phyloP scores from a whole-genome alignment of 2,797 vertebrate species.

The Percopsis omiscomaycus region DNA sequence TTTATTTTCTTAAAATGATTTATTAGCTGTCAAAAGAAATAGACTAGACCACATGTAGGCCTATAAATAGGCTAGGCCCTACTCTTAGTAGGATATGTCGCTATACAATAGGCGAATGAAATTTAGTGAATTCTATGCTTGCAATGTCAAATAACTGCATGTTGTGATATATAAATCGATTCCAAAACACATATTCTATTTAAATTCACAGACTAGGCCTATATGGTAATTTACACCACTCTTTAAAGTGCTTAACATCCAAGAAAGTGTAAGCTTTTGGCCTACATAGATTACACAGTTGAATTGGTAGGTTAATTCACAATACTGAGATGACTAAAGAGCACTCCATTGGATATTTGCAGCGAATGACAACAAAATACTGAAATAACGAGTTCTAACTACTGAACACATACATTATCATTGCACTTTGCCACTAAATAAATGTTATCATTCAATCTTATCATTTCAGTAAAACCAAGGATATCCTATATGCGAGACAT shows the following conservation, averaged over 20 bases:
- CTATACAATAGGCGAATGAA: slow-evolving; percentile 29
- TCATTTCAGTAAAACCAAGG: slow-evolving; percentile 66
- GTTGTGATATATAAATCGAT: slow-evolving; percentile 37
- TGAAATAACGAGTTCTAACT: slow-evolving; percentile 71
- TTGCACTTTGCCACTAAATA: slow-evolving; percentile 96
- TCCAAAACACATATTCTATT: slow-evolving; percentile 52
- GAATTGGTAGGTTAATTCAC: slow-evolving; percentile 63
- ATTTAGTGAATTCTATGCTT: slow-evolving; percentile 41
- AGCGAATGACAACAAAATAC: slow-evolving; percentile 67
- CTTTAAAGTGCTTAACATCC: slow-evolving; percentile 94
- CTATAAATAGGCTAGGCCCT: slow-evolving; percentile 24
- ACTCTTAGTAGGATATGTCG: slow-evolving; percentile 1
- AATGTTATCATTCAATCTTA: slow-evolving; percentile 61
- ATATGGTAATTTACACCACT: slow-evolving; percentile 59
- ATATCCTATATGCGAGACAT: slow-evolving; percentile 53
- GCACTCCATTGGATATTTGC: slow-evolving; percentile 67
- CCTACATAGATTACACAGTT: slow-evolving; percentile 68
- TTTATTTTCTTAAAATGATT: slow-evolving; percentile 65
- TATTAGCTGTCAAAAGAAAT: slow-evolving; percentile 66
- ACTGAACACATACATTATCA: slow-evolving; percentile 84
- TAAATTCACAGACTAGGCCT: slow-evolving; percentile 59
- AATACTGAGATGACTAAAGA: slow-evolving; percentile 61
- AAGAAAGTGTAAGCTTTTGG: slow-evolving; percentile 60
- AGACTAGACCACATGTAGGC: slow-evolving; percentile 60
- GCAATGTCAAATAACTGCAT: slow-evolving; percentile 23